Evolutionary conservation across 2,888 invertebrate species (phyloP), one percentile per base, ranked within the genome.

Genomic region (Axea sp.): DNA sequence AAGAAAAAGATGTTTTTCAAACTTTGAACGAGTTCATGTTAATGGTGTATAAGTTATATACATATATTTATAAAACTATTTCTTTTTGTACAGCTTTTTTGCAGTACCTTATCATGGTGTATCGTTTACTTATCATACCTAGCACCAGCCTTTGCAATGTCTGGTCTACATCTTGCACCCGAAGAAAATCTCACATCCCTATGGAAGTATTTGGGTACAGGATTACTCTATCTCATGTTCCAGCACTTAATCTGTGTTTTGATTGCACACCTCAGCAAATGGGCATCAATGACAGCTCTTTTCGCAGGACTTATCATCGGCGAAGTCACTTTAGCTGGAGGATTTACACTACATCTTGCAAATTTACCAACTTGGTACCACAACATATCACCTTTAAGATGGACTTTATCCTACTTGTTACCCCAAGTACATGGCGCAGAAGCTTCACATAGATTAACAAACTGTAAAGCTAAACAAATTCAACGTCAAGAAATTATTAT

Each of bases 91-190:
- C 88, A 97, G 96, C 91, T 93, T 82, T 88, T 95, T 47, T 90
- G 95, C 79, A 95, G 94, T 78, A 83, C 96, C 19, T 92, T 94
- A 82, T 93, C 95, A 0, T 93, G 95, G 53, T 89, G 92, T 45
- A 90, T 95, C 76, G 92, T 96, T 41, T 96, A 96, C 92, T 82
- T 96, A 77, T 94, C 95, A 1, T 97, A 95, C 85, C 85, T 96
- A 51, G 92, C 96, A 65, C 97, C 97, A 8, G 95, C 95, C 35
- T 96, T 95, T 85, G 94, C 95, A 9, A 96, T 96, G 96, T 93
- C 93, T 15, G 95, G 95, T 0, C 88, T 95, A 0, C 95, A 95
- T 80, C 92, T 76, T 1, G 41, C 68, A 0, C 79, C 83, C 0
- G 87, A 87, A 24, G 87, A 87, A 24, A 84, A 83, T 43, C 72